A percentile compares a stretch with the other conserved stretches of the same genome.
Evolutionary conservation across 2,888 invertebrate species (phyloP).

Genomic region (Lasius platythorax): DNA sequence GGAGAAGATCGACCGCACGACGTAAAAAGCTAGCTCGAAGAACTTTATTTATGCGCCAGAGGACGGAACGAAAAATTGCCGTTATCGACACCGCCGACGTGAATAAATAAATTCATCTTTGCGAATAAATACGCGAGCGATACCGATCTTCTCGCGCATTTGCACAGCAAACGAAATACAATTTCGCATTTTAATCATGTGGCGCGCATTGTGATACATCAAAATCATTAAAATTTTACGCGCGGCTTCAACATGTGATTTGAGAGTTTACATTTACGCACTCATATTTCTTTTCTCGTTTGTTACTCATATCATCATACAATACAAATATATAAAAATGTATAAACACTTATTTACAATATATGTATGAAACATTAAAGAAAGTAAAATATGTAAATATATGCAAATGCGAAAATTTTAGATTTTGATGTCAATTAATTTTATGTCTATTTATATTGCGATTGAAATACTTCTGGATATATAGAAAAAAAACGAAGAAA

Average conservation of each 20-base stretch:
- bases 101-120: conserved; percentile 8
- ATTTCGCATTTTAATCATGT: not conserved
- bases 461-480: not conserved
- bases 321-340: not conserved
- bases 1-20: not conserved
- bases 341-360: not conserved
- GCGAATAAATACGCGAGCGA: conserved; percentile 4
- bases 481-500: no score
- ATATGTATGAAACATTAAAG: not conserved
- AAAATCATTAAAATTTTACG: not conserved
- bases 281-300: not conserved
- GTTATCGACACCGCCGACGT: not conserved
- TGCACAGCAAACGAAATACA: not conserved
- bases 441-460: not conserved
- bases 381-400: not conserved
- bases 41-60: conserved; percentile 1
- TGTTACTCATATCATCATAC: not conserved
- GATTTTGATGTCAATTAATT: not conserved
- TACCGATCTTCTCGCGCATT: not conserved
- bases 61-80: not conserved
- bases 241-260: not conserved
- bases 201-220: not conserved
- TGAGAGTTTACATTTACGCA: not conserved
- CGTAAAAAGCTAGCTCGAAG: not conserved
- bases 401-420: not conserved